Conservation (phyloP, 2,113 vertebrate genomes). For the Chlorodrepanis virens region DNA sequence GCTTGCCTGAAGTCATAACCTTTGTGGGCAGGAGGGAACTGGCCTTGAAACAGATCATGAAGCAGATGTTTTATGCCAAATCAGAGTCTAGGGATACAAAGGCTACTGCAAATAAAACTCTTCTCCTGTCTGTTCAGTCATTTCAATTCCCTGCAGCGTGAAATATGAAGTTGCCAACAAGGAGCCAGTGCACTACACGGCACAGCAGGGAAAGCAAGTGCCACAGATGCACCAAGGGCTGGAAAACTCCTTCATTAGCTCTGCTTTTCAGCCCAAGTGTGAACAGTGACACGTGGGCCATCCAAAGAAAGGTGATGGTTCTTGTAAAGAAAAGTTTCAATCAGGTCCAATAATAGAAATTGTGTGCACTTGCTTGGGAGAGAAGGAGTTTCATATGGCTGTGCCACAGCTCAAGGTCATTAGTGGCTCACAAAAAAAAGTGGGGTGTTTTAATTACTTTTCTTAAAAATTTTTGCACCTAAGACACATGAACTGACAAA, state of each 20-base stretch:
- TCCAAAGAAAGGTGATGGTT: not conserved
- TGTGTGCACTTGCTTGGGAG: not conserved
- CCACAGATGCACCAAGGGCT: slow-evolving; percentile 66
- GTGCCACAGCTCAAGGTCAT: not conserved
- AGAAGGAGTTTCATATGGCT: not conserved
- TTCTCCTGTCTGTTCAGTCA: slow-evolving; percentile 75
- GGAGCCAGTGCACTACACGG: slow-evolving; percentile 53
- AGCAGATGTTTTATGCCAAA: slow-evolving; percentile 87
- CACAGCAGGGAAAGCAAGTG: slow-evolving; percentile 60
- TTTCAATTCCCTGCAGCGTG: slow-evolving; percentile 74
- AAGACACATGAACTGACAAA: not conserved
- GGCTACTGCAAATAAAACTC: slow-evolving; percentile 74
- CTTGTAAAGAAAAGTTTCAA: not conserved
- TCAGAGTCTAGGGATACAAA: slow-evolving; percentile 73
- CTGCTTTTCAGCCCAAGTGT: slow-evolving; percentile 11
- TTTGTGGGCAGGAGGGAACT: slow-evolving; percentile 69
- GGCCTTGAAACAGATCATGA: slow-evolving; percentile 80
- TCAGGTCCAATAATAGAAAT: not conserved
- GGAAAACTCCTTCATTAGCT: slow-evolving; percentile 65
- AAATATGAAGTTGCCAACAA: slow-evolving; percentile 81
- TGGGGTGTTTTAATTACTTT: not conserved
- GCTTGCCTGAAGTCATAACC: slow-evolving; percentile 77
- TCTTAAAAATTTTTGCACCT: not conserved
- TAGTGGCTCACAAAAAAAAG: not conserved
- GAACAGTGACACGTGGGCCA: not conserved